A percentile compares a stretch with the other conserved stretches of the same genome.
Conservation (phyloP, 1,140 invertebrate genomes). For the Heliconius hewitsoni region DNA sequence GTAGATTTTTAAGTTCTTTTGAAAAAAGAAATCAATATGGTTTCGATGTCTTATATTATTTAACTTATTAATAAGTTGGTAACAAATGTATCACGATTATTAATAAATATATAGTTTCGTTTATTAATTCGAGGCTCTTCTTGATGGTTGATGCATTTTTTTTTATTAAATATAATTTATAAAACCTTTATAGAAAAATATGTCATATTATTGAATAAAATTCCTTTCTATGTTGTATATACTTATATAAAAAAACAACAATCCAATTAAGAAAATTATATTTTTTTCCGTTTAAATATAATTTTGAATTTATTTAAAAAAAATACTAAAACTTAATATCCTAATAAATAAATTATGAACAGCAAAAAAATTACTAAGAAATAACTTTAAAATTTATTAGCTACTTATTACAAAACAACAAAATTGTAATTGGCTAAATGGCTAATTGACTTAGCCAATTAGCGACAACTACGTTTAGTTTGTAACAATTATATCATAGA, state of each 20-base stretch:
- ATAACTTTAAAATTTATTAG: not conserved
- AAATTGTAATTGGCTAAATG: slow-evolving; percentile 1
- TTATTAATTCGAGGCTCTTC: slow-evolving; percentile 12
- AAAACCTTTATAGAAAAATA: not conserved
- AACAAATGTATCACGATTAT: slow-evolving; percentile 9
- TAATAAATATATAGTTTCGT: not conserved
- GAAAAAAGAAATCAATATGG: no score
- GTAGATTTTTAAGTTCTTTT: no score
- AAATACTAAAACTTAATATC: not conserved
- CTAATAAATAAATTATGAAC: not conserved
- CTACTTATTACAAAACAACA: not conserved
- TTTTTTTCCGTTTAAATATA: not conserved
- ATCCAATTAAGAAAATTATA: not conserved
- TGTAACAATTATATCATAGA: not conserved
- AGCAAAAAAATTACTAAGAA: not conserved
- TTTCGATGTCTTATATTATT: not conserved
- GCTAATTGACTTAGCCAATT: not conserved
- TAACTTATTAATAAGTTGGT: slow-evolving; percentile 8
- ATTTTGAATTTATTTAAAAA: no score
- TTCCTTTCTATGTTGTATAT: not conserved
- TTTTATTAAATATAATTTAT: not conserved
- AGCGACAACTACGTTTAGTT: not conserved
- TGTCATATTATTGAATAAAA: not conserved
- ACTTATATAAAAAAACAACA: not conserved
- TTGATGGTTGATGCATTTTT: not conserved